Conservation (phyloP, 2,888 invertebrate species). For the Acanthosepion esculentum region DNA sequence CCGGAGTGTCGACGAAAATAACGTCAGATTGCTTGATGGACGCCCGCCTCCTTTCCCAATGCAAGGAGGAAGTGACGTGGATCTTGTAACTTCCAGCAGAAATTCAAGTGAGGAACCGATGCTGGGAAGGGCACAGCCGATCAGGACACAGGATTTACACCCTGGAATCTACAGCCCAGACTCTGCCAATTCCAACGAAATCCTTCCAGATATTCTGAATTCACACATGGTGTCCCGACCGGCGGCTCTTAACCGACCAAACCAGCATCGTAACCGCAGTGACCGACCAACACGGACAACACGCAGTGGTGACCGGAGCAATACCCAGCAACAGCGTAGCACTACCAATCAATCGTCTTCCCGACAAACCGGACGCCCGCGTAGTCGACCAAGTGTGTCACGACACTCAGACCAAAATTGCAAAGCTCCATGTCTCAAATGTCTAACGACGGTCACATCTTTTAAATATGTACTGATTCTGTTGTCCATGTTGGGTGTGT, state of each 20-base stretch:
- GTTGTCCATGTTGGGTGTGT: constrained; percentile 71
- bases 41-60: constrained; percentile 16
- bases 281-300: constrained; percentile 51
- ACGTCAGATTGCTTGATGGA: constrained; percentile 13
- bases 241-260: constrained; percentile 57
- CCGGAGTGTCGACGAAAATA: constrained; percentile 3
- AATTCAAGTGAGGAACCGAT: constrained; percentile 17
- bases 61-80: constrained; percentile 36
- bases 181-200: neutral
- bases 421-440: constrained; percentile 68
- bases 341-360: constrained; percentile 50
- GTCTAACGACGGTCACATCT: constrained; percentile 68
- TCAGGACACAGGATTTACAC: constrained; percentile 41
- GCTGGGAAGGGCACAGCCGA: constrained; percentile 36
- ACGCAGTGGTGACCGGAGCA: constrained; percentile 49
- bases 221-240: constrained; percentile 50
- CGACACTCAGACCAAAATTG: constrained; percentile 53
- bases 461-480: constrained; percentile 73
- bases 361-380: neutral
- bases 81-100: constrained; percentile 41
- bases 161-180: neutral
- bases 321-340: constrained; percentile 49
- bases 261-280: constrained; percentile 56
- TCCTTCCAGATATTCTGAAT: constrained; percentile 47
- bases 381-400: neutral